phyloP scores from a whole-genome alignment of 1,140 invertebrate genomes.

The Lasioglossum baleicum region DNA sequence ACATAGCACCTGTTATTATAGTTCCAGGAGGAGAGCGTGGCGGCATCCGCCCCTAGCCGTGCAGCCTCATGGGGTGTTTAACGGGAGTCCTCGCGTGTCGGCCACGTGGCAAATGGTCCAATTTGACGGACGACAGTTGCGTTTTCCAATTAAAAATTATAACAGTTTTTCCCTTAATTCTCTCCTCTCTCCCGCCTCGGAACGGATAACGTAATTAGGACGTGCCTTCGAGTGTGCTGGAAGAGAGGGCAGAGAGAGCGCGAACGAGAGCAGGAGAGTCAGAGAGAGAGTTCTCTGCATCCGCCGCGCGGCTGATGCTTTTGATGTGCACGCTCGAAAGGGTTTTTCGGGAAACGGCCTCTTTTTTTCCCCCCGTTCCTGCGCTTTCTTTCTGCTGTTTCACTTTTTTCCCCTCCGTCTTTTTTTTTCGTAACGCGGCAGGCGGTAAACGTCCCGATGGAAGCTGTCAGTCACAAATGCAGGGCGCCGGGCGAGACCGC shows the following conservation, averaged over 20 bases:
- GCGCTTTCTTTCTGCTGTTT: not conserved
- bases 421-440: slow-evolving; percentile 45
- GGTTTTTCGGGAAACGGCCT: slow-evolving; percentile 41
- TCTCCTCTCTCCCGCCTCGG: slow-evolving; percentile 19
- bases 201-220: slow-evolving; percentile 52
- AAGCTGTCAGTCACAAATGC: slow-evolving; percentile 45
- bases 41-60: slow-evolving; percentile 36
- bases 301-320: slow-evolving; percentile 40
- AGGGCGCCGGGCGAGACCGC: slow-evolving; percentile 23
- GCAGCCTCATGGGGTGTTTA: slow-evolving; percentile 37
- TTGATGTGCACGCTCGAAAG: slow-evolving; percentile 49
- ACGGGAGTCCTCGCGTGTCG: slow-evolving; percentile 53
- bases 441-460: slow-evolving; percentile 39
- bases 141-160: slow-evolving; percentile 64
- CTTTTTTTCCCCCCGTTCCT: slow-evolving; percentile 2
- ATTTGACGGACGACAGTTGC: slow-evolving; percentile 62
- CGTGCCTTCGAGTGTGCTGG: slow-evolving; percentile 39
- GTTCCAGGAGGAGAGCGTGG: slow-evolving; percentile 41
- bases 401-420: not conserved
- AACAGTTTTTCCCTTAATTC: slow-evolving; percentile 55
- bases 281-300: slow-evolving; percentile 27
- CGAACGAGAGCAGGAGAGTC: too few species aligned
- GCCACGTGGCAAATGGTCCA: slow-evolving; percentile 65
- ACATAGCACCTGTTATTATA: slow-evolving; percentile 57
- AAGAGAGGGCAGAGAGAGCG: not conserved